Conservation (phyloP, 2,888 invertebrate genomes). For the Eilema depressum region DNA sequence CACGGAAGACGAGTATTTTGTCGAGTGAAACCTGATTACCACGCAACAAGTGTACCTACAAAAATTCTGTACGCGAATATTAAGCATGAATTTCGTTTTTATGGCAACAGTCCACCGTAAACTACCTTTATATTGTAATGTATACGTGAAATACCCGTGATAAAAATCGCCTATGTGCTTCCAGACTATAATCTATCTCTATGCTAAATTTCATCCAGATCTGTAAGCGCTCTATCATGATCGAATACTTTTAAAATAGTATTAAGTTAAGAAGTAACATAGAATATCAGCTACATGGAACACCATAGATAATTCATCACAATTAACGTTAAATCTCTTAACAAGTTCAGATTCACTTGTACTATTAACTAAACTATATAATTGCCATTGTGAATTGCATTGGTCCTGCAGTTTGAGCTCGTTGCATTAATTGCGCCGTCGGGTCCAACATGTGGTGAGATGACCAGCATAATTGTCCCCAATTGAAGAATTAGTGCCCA, state of each 20-base stretch:
- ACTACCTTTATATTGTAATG: constrained; percentile 20
- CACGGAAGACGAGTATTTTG: constrained; percentile 26
- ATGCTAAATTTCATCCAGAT: neutral
- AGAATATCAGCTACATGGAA: constrained; percentile 43
- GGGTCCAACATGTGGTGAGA: constrained; percentile 61
- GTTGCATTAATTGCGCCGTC: constrained; percentile 70
- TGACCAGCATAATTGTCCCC: constrained; percentile 78
- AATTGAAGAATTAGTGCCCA: constrained; percentile 77
- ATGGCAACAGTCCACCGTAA: constrained; percentile 26
- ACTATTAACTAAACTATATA: constrained; percentile 67
- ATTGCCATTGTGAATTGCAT: constrained; percentile 81
- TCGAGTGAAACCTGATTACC: constrained; percentile 37
- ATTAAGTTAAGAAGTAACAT: neutral
- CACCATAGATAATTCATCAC: constrained; percentile 46
- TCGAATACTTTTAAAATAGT: neutral
- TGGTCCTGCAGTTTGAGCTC: constrained; percentile 66
- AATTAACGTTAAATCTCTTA: constrained; percentile 63
- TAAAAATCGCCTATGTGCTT: neutral
- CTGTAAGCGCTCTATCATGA: neutral
- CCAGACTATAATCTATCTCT: neutral
- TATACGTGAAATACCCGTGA: neutral
- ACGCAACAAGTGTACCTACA: constrained; percentile 36
- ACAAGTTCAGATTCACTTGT: constrained; percentile 62
- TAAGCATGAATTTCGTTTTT: constrained; percentile 32
- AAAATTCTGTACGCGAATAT: constrained; percentile 39